Evolutionary conservation across 2,888 invertebrate species (phyloP).

Genomic region (Acronicta alni): DNA sequence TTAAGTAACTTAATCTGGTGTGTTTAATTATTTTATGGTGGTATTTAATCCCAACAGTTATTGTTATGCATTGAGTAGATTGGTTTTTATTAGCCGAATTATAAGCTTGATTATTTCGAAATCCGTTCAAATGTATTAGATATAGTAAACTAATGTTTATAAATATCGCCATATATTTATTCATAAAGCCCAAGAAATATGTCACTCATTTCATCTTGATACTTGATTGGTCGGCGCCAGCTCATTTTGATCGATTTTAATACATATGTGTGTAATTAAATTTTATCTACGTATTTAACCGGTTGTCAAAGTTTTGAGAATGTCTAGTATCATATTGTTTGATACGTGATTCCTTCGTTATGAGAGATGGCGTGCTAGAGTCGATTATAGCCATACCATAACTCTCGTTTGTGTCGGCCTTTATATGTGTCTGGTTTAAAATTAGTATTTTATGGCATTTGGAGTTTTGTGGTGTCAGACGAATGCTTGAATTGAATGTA

Average conservation of each 20-base stretch:
- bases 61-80: slow-evolving; percentile 1
- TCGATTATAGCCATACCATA: slow-evolving; percentile 66
- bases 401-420: slow-evolving; percentile 66
- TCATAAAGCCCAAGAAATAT: slow-evolving; percentile 39
- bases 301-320: slow-evolving; percentile 48
- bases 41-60: background rate
- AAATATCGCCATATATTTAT: slow-evolving; percentile 43
- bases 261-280: slow-evolving; percentile 47
- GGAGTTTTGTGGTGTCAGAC: slow-evolving; percentile 57
- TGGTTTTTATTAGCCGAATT: background rate
- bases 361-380: slow-evolving; percentile 67
- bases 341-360: slow-evolving; percentile 61
- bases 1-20: slow-evolving; percentile 15
- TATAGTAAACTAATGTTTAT: slow-evolving; percentile 18
- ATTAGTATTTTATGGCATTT: slow-evolving; percentile 66
- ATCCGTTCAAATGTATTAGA: slow-evolving; percentile 18
- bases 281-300: slow-evolving; percentile 54
- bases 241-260: slow-evolving; percentile 49
- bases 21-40: slow-evolving; percentile 20
- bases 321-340: slow-evolving; percentile 52
- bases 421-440: slow-evolving; percentile 68
- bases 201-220: slow-evolving; percentile 44
- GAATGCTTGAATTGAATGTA: slow-evolving; percentile 48
- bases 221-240: slow-evolving; percentile 55
- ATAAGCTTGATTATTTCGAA: slow-evolving; percentile 19